Base-by-base conservation (phyloP, 1,140 invertebrate species). In the Bombus impatiens region DNA sequence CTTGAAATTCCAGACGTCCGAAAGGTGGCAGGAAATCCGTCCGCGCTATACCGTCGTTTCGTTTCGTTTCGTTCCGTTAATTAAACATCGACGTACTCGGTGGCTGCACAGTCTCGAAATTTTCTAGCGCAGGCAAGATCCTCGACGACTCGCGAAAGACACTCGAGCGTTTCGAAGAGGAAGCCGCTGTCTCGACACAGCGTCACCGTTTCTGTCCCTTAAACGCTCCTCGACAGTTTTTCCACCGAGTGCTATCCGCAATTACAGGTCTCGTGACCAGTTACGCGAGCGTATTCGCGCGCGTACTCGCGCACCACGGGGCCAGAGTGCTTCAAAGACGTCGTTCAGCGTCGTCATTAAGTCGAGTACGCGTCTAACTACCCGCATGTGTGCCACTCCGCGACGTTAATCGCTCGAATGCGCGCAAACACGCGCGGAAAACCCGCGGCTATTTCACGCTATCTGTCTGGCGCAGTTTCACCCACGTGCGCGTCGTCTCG, bases 311-410 rank as follows among this genome's bases (percentile, higher is more conserved):
- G 57, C 57, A 47, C 44, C 42, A 22, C 40, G 32, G 28, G n/a
- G 40, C 42, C 40, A 22, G 47, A 44, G 67, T 25, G 42, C 37
- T 75, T 35, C 71, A 82, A 82, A 82, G 71, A 86, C 76, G 84
- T 81, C 42, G 78, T 82, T 53, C 78, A 82, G 32, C 78, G 84
- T 82, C 78, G n/a, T 86, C 84, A 81, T 81, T 86, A 81, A 86
- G 70, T 76, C 84, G 84, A 86, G 84, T 74, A 28, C 42, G 57
- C 68, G 57, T 15, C 32, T 25, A 74, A 85, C 77, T 85, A 82
- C 71, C 59, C 35, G 59, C 78, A 44, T 72, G 79, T 37, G 59
- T n/a, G 47, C 78, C 59, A 42, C 35, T 37, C 40, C 57, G 42
- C 37, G 71, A 10, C 42, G 71, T 86, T 86, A 67, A 68, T 82